These are phyloP conservation scores for Leucophenga varia DNA, from an alignment of 1,140 invertebrate genomes.

Conservation along the genomic window DNA sequence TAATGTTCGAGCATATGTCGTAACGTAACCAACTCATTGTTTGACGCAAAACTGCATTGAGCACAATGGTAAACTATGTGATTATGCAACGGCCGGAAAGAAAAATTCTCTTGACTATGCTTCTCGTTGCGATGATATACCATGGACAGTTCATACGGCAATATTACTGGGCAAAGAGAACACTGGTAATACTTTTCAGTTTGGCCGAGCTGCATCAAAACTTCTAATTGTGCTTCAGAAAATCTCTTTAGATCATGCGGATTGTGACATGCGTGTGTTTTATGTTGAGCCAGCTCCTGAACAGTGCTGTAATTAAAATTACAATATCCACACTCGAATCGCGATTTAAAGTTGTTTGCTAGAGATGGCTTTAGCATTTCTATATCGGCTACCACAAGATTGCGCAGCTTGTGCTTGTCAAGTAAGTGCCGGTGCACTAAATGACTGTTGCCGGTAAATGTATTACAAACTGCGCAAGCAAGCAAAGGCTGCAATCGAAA, in stretches of 20 bases:
- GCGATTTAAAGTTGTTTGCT: too few species aligned
- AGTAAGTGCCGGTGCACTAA: conserved; percentile 8
- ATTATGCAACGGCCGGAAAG: conserved; percentile 3
- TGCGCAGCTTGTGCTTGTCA: not conserved
- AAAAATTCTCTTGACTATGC: conserved; percentile 2
- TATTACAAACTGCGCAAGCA: conserved; percentile 6
- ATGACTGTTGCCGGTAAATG: conserved; percentile 4
- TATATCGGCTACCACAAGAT: conserved; percentile 10
- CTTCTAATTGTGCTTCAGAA: not conserved
- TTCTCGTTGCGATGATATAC: not conserved
- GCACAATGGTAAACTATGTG: conserved; percentile 9
- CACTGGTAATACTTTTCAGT: conserved; percentile 10
- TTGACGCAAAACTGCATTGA: conserved; percentile 3
- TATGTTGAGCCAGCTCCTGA: not conserved
- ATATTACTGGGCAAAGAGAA: conserved; percentile 7
- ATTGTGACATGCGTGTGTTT: not conserved
- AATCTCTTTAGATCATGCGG: conserved; percentile 7
- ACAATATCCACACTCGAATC: conserved; percentile 14
- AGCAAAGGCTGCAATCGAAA: conserved; percentile 7
- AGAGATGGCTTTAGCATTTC: not conserved
- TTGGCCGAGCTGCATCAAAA: conserved; percentile 3
- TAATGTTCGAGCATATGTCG: conserved; percentile 21
- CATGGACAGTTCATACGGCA: conserved; percentile 1
- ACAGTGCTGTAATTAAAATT: not conserved
- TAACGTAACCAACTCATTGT: conserved; percentile 7